Percentiles rank a stretch among this genome's conserved stretches.
These are phyloP conservation scores for Hermodice carunculata DNA, from an alignment of 2,888 invertebrate genomes.

Conservation along the genomic window DNA sequence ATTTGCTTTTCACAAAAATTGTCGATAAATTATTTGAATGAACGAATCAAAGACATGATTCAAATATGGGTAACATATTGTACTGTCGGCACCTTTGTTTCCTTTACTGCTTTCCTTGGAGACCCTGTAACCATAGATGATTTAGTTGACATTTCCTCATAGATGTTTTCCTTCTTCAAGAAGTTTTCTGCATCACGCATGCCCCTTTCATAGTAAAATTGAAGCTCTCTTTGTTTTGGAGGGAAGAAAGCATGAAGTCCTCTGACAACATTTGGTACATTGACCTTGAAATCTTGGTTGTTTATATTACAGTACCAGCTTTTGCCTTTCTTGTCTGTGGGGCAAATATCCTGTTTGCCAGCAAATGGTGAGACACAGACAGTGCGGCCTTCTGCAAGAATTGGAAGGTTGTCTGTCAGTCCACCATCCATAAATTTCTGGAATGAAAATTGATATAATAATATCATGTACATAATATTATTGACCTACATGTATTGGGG, in stretches of 20 bases:
- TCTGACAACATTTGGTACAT: conserved; percentile 34
- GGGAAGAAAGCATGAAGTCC: conserved; percentile 27
- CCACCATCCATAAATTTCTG: conserved; percentile 91
- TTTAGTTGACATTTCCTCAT: no score
- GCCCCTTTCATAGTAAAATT: conserved; percentile 63
- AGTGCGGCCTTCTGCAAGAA: conserved; percentile 83
- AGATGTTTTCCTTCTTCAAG: conserved; percentile 41
- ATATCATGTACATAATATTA: no score
- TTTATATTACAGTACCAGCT: conserved; percentile 41
- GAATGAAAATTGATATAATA: no score
- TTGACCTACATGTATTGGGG: no score
- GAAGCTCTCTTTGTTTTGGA: conserved; percentile 5
- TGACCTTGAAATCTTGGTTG: conserved; percentile 61
- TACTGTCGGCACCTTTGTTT: no score
- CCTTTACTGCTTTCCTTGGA: no score
- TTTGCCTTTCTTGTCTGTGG: conserved; percentile 64
- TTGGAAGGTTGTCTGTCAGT: conserved; percentile 93
- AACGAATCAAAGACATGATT: no score
- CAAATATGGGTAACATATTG: no score
- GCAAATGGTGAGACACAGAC: conserved; percentile 96
- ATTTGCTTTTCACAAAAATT: no score
- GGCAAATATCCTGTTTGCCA: conserved; percentile 96
- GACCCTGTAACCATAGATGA: no score
- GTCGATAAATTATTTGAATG: no score
- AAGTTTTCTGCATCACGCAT: conserved; percentile 64